phyloP scores from a whole-genome alignment of 2,888 invertebrate species.

The Tyria jacobaeae region DNA sequence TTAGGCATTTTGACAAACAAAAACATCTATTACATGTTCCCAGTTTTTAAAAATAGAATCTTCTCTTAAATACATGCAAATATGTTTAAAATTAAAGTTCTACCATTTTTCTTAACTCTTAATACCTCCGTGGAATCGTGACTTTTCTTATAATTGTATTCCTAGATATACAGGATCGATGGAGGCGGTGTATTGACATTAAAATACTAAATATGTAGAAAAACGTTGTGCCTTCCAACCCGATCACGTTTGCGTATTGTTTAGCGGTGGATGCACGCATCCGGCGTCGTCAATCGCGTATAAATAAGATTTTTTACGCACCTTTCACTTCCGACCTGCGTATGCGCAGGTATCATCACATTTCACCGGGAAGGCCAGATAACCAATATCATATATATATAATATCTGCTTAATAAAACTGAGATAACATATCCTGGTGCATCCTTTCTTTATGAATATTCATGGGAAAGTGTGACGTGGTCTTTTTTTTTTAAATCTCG shows the following conservation, averaged over 20 bases:
- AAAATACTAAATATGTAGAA: constrained; percentile 43
- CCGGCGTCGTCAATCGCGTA: constrained; percentile 65
- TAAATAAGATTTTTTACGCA: constrained; percentile 73
- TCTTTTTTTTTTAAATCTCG: constrained; percentile 26
- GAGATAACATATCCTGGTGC: constrained; percentile 66
- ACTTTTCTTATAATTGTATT: constrained; percentile 9
- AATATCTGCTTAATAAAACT: constrained; percentile 64
- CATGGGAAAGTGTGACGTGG: constrained; percentile 62
- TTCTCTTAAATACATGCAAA: constrained; percentile 71
- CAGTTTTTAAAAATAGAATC: constrained; percentile 55
- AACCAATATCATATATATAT: constrained; percentile 62
- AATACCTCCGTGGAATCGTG: not conserved
- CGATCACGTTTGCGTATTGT: constrained; percentile 64
- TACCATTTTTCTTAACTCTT: not conserved
- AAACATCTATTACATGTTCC: no score
- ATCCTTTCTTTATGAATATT: constrained; percentile 58
- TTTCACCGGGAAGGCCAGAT: constrained; percentile 64
- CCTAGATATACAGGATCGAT: not conserved
- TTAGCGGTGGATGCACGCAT: constrained; percentile 58
- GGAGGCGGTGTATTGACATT: constrained; percentile 28
- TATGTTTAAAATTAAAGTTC: constrained; percentile 65
- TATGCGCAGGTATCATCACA: constrained; percentile 65
- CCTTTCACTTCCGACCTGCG: constrained; percentile 82
- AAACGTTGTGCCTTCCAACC: constrained; percentile 45
- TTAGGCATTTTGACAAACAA: constrained; percentile 39